phyloP scores from a whole-genome alignment of 2,888 invertebrate species.

The Philereme transversata region DNA sequence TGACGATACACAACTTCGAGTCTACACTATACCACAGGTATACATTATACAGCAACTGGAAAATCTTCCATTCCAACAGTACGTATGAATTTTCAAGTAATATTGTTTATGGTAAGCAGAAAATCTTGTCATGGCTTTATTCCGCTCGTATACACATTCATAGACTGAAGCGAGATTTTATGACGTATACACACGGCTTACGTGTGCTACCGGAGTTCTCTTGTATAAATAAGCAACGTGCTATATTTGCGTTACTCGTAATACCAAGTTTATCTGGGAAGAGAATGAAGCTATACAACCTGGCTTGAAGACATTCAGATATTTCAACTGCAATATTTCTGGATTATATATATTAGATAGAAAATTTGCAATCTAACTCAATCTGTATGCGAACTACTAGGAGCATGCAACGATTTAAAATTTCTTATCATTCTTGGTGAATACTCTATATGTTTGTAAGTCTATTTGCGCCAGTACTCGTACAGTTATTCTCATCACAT shows the following conservation, averaged over 20 bases:
- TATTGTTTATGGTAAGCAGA: constrained; percentile 80
- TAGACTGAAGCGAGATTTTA: constrained; percentile 30
- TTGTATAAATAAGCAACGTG: not conserved
- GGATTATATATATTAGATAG: no score
- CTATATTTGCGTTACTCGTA: not conserved
- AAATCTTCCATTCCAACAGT: constrained; percentile 20
- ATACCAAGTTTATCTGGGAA: not conserved
- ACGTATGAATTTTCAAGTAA: constrained; percentile 60
- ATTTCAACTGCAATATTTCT: no score
- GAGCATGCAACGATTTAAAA: no score
- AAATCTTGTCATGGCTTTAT: constrained; percentile 73
- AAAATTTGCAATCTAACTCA: no score
- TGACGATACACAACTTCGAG: no score
- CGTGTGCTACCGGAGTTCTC: constrained; percentile 4
- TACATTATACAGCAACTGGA: not conserved
- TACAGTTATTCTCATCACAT: constrained; percentile 36
- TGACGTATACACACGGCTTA: constrained; percentile 25
- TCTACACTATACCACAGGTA: not conserved
- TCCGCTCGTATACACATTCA: constrained; percentile 45
- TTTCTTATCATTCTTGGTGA: no score
- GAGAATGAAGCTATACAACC: not conserved
- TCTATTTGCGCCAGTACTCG: not conserved
- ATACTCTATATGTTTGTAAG: no score
- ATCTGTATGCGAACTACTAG: no score
- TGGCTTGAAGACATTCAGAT: no score